These are phyloP conservation scores for Anoncus sp. DNA, from an alignment of 2,888 invertebrate genomes.

Conservation along the genomic window DNA sequence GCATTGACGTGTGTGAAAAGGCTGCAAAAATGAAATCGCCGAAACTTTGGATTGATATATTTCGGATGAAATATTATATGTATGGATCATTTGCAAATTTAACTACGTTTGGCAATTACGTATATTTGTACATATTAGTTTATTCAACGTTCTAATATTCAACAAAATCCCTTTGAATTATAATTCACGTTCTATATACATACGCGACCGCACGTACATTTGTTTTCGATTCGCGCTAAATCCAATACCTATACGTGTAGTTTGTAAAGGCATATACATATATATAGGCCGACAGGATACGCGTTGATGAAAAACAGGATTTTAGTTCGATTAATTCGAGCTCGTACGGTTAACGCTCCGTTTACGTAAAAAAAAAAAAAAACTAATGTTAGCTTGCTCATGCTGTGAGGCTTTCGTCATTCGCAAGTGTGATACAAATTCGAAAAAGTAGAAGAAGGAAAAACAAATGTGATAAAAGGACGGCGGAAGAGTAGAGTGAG, in stretches of 20 bases:
- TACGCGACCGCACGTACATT: slow-evolving; percentile 4
- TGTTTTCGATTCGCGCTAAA: neutral
- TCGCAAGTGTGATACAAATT: neutral
- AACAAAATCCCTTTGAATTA: neutral
- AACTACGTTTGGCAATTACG: no score
- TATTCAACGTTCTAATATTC: no score
- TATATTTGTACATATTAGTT: no score
- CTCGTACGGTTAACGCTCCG: neutral
- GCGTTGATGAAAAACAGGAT: slow-evolving; percentile 9
- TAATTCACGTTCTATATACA: neutral
- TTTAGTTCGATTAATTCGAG: slow-evolving; percentile 26
- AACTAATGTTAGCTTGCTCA: no score
- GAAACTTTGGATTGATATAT: no score
- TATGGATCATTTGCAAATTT: no score
- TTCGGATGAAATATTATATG: no score
- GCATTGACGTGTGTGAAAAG: no score
- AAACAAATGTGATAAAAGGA: slow-evolving; percentile 1
- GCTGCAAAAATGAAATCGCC: no score
- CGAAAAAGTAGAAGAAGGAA: no score
- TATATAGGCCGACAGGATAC: no score
- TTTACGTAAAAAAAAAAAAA: neutral
- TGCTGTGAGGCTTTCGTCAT: slow-evolving; percentile 6
- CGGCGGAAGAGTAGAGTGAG: slow-evolving; percentile 13
- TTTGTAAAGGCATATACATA: neutral
- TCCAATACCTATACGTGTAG: neutral